Base-by-base conservation (phyloP, 2,888 invertebrate genomes). In the Drosophila kuntzei region DNA sequence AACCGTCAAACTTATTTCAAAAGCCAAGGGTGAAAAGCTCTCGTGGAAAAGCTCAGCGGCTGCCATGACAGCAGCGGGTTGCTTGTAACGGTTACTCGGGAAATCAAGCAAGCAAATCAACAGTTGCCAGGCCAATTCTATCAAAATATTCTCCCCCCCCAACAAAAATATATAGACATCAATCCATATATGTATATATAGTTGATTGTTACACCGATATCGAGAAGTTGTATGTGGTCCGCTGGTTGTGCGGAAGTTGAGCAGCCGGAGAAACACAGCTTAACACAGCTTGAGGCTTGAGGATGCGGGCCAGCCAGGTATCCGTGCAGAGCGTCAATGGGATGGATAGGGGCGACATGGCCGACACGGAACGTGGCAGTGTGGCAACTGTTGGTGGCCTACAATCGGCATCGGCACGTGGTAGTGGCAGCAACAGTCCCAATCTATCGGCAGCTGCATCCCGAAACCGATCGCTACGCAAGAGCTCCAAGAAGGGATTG, bases 101-200 rank as follows among this genome's bases (percentile, higher is more conserved):
- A 43, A 36, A n/a, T 32, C 29, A 50, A 36, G 25, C 46, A 67
- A 60, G 18, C 55, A 63, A 63, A 49, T 61, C 46, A 72, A 76
- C 53, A 76, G 76, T 71, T 75, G 75, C 75, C 75, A 39, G 57
- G 75, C 54, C 9, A 59, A 71, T 29, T 37, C 37, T 16, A 67
- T 75, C 75, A 76, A 76, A 71, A 12, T 44, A 47, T 11, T 37
- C 44, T 22, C 51, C 7, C 51, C 5, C 1, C 25, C 27, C 49
- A 16, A 29, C n/a, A 14, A 7, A 14, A 5, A 18, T 18, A 9
- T 12, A 14, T 43, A 25, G 25, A 34, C 44, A 29, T 37, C 29
- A 11, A 20, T 41, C 1, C 4, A 20, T 46, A 53, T 25, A 6
- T 34, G 18, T 54, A 39, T 27, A 47, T 36, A 36, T 36, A 49